These are phyloP conservation scores for Phymorhynchus buccinoides DNA, from an alignment of 1,140 invertebrate genomes.

Conservation along the genomic window DNA sequence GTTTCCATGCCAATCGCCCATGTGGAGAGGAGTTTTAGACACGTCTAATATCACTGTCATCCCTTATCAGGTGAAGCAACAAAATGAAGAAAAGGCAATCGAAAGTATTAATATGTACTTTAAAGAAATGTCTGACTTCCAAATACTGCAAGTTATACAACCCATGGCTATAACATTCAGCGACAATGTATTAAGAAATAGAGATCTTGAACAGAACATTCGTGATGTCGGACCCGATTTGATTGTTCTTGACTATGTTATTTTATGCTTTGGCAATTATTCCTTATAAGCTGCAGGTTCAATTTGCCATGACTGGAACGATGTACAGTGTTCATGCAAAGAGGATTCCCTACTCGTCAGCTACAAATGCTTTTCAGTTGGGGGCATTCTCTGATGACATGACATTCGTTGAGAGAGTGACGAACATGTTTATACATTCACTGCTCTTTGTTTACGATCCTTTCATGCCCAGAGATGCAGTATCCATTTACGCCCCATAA, in stretches of 20 bases:
- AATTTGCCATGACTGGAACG: conserved; percentile 33
- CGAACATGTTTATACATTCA: not conserved
- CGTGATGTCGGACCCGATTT: conserved; percentile 27
- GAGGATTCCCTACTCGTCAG: conserved; percentile 36
- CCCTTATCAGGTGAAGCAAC: not conserved
- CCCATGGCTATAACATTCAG: not conserved
- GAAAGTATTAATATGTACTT: too few relatives aligned
- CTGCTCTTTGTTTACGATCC: not conserved
- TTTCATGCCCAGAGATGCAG: not conserved
- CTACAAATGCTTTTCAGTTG: not conserved
- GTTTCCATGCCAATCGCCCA: conserved; percentile 23
- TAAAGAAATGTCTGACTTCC: too few relatives aligned
- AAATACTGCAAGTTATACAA: not conserved
- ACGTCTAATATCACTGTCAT: conserved; percentile 21
- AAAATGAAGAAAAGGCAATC: conserved; percentile 35
- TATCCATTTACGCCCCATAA: not conserved
- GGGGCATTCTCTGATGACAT: conserved; percentile 19
- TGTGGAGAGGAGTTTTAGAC: not conserved
- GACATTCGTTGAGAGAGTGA: conserved; percentile 33
- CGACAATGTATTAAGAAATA: not conserved
- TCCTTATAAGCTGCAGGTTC: conserved; percentile 42
- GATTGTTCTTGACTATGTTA: conserved; percentile 41
- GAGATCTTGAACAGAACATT: not conserved
- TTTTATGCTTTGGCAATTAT: conserved; percentile 25
- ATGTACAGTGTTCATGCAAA: not conserved